Evolutionary conservation across 2,888 invertebrate species (phyloP).

Genomic region (Stenolophus ochropezus): DNA sequence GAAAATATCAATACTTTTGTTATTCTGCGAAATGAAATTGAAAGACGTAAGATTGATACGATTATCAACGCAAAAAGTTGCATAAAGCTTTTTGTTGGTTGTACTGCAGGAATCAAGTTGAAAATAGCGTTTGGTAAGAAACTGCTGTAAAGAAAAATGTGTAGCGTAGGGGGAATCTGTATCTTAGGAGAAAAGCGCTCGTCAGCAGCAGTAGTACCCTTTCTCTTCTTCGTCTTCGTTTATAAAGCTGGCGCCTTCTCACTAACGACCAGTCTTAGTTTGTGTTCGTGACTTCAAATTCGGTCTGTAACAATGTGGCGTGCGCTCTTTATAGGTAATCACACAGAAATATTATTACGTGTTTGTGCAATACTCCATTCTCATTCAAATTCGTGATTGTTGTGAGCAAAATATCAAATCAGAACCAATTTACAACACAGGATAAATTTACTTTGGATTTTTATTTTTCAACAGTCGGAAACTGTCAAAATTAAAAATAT

Average conservation of each 20-base stretch:
- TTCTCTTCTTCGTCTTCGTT: constrained; percentile 50
- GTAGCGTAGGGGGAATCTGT: constrained; percentile 46
- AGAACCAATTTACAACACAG: too few relatives aligned
- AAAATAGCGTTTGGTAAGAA: background rate
- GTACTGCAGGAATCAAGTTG: background rate
- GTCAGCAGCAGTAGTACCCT: constrained; percentile 40
- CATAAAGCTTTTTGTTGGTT: background rate
- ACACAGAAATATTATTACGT: constrained; percentile 26
- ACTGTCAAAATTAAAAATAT: too few relatives aligned
- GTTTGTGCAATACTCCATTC: constrained; percentile 47
- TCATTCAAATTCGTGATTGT: background rate
- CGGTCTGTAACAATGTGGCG: constrained; percentile 55
- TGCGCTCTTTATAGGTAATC: constrained; percentile 55
- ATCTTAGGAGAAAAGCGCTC: background rate
- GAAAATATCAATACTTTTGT: too few relatives aligned
- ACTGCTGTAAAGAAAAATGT: constrained; percentile 5
- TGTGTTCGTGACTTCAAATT: constrained; percentile 52
- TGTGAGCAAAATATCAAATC: background rate
- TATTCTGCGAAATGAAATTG: too few relatives aligned
- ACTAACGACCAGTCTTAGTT: constrained; percentile 43
- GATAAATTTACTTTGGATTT: too few relatives aligned
- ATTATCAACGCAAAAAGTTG: background rate
- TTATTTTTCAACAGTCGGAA: too few relatives aligned
- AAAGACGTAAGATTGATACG: too few relatives aligned
- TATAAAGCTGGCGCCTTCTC: constrained; percentile 50